A percentile compares a stretch with the other conserved stretches of the same genome.
These are phyloP conservation scores for Rhinolophus ferrumequinum DNA, from an alignment of 2,113 vertebrate genomes.

Conservation along the genomic window DNA sequence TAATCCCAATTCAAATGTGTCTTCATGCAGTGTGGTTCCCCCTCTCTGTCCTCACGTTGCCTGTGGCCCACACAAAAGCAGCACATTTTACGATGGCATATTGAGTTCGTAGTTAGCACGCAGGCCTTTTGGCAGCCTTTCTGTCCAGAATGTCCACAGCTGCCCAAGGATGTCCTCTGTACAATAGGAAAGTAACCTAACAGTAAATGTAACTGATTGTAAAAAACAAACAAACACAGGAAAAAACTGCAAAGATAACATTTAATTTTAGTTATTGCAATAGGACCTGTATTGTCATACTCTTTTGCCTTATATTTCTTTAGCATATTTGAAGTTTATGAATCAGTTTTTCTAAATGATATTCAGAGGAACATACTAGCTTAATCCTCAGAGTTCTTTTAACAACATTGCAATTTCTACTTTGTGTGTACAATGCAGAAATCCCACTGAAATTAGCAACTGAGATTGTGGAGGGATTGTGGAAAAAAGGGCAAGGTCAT, in stretches of 20 bases:
- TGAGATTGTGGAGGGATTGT: background rate
- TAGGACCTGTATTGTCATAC: background rate
- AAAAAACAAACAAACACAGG: background rate
- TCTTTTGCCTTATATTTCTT: background rate
- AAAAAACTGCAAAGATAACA: background rate
- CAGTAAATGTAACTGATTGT: background rate
- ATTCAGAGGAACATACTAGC: background rate
- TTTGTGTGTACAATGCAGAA: background rate
- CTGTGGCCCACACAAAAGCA: background rate
- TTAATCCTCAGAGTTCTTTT: slow-evolving; percentile 12
- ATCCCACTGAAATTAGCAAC: slow-evolving; percentile 2
- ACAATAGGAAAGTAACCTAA: background rate
- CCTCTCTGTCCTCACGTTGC: background rate
- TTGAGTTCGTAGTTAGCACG: background rate
- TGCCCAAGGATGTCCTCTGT: background rate
- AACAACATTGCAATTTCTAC: background rate
- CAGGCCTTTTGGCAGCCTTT: background rate
- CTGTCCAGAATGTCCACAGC: background rate
- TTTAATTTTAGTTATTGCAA: background rate
- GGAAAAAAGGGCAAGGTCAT: slow-evolving; percentile 3
- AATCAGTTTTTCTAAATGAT: slow-evolving; percentile 23
- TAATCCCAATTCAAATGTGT: background rate
- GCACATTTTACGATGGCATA: background rate
- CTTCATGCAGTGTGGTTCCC: background rate
- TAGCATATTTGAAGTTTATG: slow-evolving; percentile 20